Conservation (phyloP, 2,888 invertebrate genomes). For the Maniola hyperantus region DNA sequence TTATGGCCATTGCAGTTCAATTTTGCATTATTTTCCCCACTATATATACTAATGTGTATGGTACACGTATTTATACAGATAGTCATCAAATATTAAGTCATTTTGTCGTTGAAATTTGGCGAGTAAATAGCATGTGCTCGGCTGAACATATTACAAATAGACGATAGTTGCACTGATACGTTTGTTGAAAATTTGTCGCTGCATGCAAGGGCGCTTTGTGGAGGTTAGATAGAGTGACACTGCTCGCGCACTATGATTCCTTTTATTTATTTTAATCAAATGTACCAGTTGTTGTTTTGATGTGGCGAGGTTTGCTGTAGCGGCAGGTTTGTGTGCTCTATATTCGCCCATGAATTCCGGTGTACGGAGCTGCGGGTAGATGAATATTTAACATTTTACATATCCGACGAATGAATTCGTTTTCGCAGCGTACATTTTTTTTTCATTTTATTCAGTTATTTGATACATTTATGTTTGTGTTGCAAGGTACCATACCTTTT, state of each 20-base stretch:
- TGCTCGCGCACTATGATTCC: constrained; percentile 57
- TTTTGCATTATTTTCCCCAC: constrained; percentile 46
- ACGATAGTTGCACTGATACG: constrained; percentile 38
- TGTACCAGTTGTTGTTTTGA: constrained; percentile 71
- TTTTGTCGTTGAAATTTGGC: constrained; percentile 28
- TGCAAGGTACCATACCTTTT: constrained; percentile 44
- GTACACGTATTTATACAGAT: constrained; percentile 18
- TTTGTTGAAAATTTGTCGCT: constrained; percentile 38
- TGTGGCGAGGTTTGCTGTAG: constrained; percentile 66
- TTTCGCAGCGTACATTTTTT: constrained; percentile 64
- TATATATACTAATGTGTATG: constrained; percentile 22
- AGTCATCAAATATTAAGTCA: constrained; percentile 23
- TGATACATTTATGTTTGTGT: constrained; percentile 68
- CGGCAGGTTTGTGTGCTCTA: constrained; percentile 67
- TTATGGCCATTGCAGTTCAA: constrained; percentile 65
- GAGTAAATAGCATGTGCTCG: constrained; percentile 40
- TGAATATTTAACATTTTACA: constrained; percentile 81
- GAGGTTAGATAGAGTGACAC: constrained; percentile 37
- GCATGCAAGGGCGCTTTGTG: constrained; percentile 22
- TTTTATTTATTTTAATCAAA: constrained; percentile 81
- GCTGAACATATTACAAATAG: constrained; percentile 52
- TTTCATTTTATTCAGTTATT: constrained; percentile 71
- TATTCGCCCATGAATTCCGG: constrained; percentile 75
- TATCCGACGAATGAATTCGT: constrained; percentile 76
- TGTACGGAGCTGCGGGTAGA: constrained; percentile 68